phyloP scores from a whole-genome alignment of 2,888 invertebrate species.

The Fissipunctia ypsillon region DNA sequence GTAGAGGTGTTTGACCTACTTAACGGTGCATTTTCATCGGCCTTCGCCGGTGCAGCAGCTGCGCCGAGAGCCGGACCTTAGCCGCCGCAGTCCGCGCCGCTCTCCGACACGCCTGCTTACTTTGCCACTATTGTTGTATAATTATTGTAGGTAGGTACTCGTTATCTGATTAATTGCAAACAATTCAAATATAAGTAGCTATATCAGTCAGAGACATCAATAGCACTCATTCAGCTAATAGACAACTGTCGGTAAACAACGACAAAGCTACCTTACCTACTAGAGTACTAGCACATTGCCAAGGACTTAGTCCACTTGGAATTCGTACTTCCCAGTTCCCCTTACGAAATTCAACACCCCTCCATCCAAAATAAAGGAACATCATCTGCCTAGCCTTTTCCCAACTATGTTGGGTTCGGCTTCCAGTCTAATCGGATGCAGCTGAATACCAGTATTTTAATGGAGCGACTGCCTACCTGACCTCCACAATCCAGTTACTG shows the following conservation, averaged over 20 bases:
- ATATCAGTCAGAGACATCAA: not conserved
- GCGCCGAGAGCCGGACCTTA: slow-evolving; percentile 43
- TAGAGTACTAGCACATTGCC: not conserved
- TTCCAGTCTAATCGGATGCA: not conserved
- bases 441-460: not conserved
- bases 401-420: not conserved
- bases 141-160: slow-evolving; percentile 31
- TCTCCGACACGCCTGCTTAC: slow-evolving; percentile 54
- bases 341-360: not conserved
- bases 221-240: not conserved
- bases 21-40: slow-evolving; percentile 79
- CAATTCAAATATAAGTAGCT: slow-evolving; percentile 7
- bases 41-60: slow-evolving; percentile 74
- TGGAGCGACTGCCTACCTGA: not conserved
- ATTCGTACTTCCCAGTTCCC: too few relatives aligned
- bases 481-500: not conserved
- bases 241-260: not conserved
- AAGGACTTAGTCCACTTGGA: not conserved
- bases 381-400: not conserved
- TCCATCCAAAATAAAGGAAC: not conserved
- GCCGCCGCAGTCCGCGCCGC: slow-evolving; percentile 24
- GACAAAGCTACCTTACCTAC: not conserved
- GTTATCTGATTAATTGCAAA: slow-evolving; percentile 26
- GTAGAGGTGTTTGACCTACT: slow-evolving; percentile 75
- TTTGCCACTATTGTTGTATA: slow-evolving; percentile 45